Percentiles rank a stretch among this genome's conserved stretches.
These are phyloP conservation scores for Zoanthus sansibaricus DNA, from an alignment of 92 coral and sea anemone species.

Conservation along the genomic window DNA sequence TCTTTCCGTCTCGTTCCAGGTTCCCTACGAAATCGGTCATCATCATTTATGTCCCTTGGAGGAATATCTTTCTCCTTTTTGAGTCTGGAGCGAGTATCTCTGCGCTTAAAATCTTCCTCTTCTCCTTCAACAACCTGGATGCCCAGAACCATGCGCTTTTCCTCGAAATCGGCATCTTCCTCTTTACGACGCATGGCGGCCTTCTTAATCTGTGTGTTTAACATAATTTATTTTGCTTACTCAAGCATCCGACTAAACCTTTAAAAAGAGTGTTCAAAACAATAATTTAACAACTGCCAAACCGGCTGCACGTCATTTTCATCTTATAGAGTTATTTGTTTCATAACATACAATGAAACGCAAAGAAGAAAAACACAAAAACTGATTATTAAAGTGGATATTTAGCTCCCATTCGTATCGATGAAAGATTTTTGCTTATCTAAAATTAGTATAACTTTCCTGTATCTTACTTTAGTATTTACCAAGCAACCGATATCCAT, in stretches of 20 bases:
- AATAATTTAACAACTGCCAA: too few species aligned
- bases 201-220: conserved; percentile 72
- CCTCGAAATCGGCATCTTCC: conserved; percentile 94
- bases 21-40: conserved; percentile 63
- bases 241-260: background rate
- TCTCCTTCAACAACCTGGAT: conserved; percentile 87
- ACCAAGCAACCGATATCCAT: too few species aligned
- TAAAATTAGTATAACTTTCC: too few species aligned
- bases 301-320: too few species aligned
- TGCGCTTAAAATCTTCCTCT: conserved; percentile 80
- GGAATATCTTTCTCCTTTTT: conserved; percentile 73
- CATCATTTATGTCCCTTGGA: conserved; percentile 65
- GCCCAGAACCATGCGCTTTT: conserved; percentile 93
- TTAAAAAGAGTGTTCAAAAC: too few species aligned
- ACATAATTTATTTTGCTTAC: background rate
- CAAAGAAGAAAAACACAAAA: too few species aligned
- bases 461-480: too few species aligned
- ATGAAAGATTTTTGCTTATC: too few species aligned
- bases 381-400: too few species aligned
- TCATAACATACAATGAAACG: too few species aligned
- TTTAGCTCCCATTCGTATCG: too few species aligned
- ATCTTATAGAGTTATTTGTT: too few species aligned
- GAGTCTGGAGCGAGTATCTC: conserved; percentile 73
- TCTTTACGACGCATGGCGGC: conserved; percentile 90
- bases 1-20: conserved; percentile 81